Percentiles rank a stretch among this genome's conserved stretches.
Evolutionary conservation across 2,113 vertebrate species (phyloP).

Genomic region (Megaceryle maxima): DNA sequence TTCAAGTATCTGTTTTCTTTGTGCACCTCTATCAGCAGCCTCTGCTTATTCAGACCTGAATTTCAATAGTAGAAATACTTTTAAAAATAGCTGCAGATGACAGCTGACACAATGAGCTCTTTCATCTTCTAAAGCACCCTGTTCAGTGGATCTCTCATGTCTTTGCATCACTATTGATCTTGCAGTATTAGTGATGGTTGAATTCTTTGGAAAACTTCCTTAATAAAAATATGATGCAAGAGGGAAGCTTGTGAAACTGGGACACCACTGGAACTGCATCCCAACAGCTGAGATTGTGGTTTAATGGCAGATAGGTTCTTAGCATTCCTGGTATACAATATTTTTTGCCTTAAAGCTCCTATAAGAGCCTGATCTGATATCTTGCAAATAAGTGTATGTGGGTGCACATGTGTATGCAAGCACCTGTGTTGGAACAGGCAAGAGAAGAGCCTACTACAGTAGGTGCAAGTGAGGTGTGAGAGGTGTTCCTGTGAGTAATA

Average conservation of each 20-base stretch:
- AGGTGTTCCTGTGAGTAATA: background rate
- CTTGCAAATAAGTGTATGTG: background rate
- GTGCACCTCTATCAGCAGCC: background rate
- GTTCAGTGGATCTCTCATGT: background rate
- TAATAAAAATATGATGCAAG: background rate
- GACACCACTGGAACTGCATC: background rate
- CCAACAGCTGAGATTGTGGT: rapidly evolving
- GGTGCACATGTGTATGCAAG: too few species aligned
- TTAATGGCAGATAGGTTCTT: background rate
- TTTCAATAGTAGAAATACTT: background rate
- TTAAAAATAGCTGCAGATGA: slow-evolving; percentile 18
- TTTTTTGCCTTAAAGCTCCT: background rate
- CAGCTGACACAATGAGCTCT: too few species aligned
- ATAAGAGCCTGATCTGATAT: background rate
- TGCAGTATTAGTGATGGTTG: background rate
- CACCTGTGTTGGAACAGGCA: background rate
- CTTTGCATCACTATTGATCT: background rate
- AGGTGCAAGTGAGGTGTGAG: background rate
- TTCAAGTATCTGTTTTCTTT: background rate
- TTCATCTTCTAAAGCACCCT: background rate
- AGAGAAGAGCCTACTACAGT: background rate
- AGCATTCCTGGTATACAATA: background rate
- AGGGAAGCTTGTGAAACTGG: background rate
- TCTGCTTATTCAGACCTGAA: background rate
- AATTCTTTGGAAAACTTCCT: background rate